Percentiles rank a stretch among this genome's conserved stretches.
Conservation (phyloP, 2,113 vertebrate genomes). For the Balaenoptera acutorostrata region DNA sequence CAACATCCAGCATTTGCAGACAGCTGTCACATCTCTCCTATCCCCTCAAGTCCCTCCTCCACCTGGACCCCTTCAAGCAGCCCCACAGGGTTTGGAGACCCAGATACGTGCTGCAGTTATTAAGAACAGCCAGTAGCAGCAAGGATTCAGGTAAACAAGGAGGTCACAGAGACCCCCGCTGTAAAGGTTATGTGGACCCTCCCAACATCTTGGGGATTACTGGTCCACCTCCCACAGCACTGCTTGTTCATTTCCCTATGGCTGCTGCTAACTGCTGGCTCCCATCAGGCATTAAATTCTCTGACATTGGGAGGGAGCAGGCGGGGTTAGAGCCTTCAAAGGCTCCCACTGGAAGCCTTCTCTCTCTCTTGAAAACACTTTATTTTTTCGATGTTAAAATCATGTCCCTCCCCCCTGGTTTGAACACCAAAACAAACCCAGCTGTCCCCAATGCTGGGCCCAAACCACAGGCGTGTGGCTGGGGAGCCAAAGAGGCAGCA, state of each 20-base stretch:
- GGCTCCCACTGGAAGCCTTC: conserved; percentile 2
- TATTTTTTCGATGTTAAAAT: conserved; percentile 48
- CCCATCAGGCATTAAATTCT: background rate
- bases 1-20: background rate
- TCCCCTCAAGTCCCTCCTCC: background rate
- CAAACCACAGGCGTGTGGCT: conserved; percentile 36
- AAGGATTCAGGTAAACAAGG: background rate
- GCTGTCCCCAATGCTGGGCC: conserved; percentile 1
- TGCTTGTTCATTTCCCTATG: background rate
- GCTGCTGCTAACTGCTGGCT: background rate
- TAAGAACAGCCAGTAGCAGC: background rate
- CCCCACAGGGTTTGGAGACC: background rate
- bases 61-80: background rate
- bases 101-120: background rate
- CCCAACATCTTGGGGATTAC: background rate
- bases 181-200: background rate
- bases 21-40: background rate
- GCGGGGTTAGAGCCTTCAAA: background rate
- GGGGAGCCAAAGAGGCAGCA: background rate
- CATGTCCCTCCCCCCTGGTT: background rate
- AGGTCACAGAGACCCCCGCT: background rate
- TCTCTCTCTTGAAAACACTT: background rate
- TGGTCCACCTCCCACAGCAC: rapidly evolving
- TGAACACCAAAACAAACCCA: conserved; percentile 62
- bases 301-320: background rate